These are phyloP conservation scores for Cryptus armator DNA, from an alignment of 2,888 invertebrate genomes.

Conservation along the genomic window DNA sequence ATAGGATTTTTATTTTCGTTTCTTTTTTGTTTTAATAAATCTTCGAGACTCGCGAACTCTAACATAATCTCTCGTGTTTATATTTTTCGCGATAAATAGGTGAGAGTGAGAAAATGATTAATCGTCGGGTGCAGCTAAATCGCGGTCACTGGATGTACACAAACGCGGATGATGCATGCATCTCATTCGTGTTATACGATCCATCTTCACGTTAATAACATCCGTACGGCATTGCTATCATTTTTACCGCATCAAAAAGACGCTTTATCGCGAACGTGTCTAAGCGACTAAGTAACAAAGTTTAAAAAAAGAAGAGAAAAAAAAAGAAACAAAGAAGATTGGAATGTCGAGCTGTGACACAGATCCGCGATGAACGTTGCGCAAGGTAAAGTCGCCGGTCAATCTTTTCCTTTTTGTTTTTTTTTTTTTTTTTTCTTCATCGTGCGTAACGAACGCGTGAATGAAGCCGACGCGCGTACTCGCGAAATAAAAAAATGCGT, in stretches of 20 bases:
- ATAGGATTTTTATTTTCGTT: background rate
- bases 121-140: constrained; percentile 39
- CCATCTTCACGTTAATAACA: constrained; percentile 29
- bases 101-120: constrained; percentile 38
- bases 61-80: background rate
- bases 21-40: too few species aligned
- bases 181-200: constrained; percentile 53
- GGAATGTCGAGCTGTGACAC: constrained; percentile 56
- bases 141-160: constrained; percentile 48
- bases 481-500: background rate
- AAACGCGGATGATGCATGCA: constrained; percentile 48
- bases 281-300: constrained; percentile 30
- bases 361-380: constrained; percentile 11
- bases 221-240: constrained; percentile 18
- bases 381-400: background rate
- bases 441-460: constrained; percentile 15
- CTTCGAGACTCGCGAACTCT: background rate
- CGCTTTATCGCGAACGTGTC: constrained; percentile 56
- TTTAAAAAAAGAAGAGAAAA: background rate
- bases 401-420: background rate
- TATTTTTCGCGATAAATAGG: constrained; percentile 45
- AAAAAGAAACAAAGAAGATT: constrained; percentile 31
- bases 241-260: constrained; percentile 35
- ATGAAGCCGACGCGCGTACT: background rate
- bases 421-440: constrained; percentile 7